Percentiles rank a stretch among this genome's conserved stretches.
Evolutionary conservation across 2,888 invertebrate genomes (phyloP).

Genomic region (Griposia aprilina): DNA sequence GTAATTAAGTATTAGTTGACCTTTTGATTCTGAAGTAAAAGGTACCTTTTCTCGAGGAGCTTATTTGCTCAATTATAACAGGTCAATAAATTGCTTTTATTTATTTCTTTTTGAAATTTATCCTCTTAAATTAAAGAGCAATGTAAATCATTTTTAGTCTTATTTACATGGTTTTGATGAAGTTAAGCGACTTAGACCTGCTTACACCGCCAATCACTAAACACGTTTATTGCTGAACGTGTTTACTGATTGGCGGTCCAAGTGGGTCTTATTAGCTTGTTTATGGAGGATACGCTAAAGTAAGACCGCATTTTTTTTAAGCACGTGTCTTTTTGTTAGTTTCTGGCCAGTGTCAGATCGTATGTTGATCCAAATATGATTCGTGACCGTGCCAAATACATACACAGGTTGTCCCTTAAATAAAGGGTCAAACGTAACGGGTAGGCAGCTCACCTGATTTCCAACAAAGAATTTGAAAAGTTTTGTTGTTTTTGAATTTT

Average conservation of each 20-base stretch:
- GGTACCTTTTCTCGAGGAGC: not conserved
- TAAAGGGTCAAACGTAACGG: no score
- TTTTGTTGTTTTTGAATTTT: no score
- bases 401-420: no score
- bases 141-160: not conserved
- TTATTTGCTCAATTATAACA: slow-evolving; percentile 20
- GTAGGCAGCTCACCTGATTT: no score
- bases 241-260: no score
- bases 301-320: no score
- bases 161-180: not conserved
- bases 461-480: no score
- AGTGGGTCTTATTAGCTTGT: not conserved
- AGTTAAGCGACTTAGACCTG: no score
- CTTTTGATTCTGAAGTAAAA: slow-evolving; percentile 20
- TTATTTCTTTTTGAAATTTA: not conserved
- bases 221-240: no score
- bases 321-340: no score
- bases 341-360: not conserved
- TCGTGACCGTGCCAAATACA: not conserved
- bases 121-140: not conserved
- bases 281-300: not conserved
- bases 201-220: no score
- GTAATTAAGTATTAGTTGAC: slow-evolving; percentile 25
- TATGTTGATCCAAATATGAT: not conserved
- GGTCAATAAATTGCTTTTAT: slow-evolving; percentile 25